These are phyloP conservation scores for Cettia cetti DNA, from an alignment of 2,113 vertebrate species.

Conservation along the genomic window DNA sequence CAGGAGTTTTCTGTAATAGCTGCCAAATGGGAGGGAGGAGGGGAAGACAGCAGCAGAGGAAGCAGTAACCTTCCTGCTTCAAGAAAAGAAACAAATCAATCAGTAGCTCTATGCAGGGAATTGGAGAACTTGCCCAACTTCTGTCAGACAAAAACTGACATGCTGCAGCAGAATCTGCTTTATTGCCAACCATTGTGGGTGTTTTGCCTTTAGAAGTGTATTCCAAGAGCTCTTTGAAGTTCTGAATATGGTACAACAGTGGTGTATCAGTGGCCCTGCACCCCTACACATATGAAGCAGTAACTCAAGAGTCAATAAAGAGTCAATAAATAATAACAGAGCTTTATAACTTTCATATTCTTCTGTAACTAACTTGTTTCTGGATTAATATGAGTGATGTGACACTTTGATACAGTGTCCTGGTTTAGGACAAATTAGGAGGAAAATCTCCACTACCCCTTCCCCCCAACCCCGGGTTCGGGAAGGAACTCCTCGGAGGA, in stretches of 20 bases:
- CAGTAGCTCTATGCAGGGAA: neutral
- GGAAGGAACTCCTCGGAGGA: no score
- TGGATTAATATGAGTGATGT: neutral
- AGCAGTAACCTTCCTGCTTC: constrained; percentile 26
- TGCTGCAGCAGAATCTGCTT: neutral
- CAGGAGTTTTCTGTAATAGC: constrained; percentile 32
- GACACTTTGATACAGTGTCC: no score
- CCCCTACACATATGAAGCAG: neutral
- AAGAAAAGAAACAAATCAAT: constrained; percentile 55
- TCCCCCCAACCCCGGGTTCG: no score
- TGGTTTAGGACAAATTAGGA: no score
- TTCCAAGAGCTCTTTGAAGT: neutral
- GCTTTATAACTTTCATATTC: neutral
- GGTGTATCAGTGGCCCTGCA: neutral
- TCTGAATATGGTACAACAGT: neutral
- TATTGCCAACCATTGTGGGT: neutral
- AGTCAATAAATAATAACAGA: neutral
- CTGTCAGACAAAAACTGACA: constrained; percentile 1
- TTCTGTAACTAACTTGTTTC: neutral
- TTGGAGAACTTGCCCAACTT: neutral
- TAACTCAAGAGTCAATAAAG: neutral
- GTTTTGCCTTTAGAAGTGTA: neutral
- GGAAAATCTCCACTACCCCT: no score
- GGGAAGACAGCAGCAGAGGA: neutral
- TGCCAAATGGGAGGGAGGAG: constrained; percentile 25